Percentiles rank a stretch among this genome's conserved stretches.
Evolutionary conservation across 2,797 vertebrate species (phyloP).

Genomic region (Chaetophractus vellerosus): DNA sequence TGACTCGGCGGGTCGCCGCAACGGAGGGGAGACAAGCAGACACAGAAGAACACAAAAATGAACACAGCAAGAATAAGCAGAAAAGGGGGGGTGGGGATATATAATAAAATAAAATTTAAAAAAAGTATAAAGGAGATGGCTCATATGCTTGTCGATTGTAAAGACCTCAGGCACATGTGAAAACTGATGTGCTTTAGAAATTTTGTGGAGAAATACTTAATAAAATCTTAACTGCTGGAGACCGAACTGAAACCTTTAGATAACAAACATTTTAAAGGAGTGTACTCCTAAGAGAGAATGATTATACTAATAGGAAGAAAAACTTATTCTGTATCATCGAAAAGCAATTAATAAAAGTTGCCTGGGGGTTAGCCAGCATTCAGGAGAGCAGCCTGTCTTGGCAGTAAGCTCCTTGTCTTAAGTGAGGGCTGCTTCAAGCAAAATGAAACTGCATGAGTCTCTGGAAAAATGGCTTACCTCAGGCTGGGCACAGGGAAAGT

Average conservation of each 20-base stretch:
- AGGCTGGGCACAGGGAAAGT: background rate
- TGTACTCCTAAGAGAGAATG: background rate
- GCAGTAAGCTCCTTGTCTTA: background rate
- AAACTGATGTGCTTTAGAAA: background rate
- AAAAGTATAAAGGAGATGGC: background rate
- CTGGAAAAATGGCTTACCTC: background rate
- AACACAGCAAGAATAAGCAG: no score
- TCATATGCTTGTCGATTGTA: no score
- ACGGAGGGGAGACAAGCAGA: no score
- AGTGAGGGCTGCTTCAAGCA: background rate
- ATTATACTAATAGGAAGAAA: background rate
- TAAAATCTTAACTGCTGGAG: conserved; percentile 3
- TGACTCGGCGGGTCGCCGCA: no score
- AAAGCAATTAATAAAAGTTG: background rate
- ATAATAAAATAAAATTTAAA: no score
- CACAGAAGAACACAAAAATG: no score
- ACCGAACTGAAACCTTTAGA: background rate
- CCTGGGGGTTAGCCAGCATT: background rate
- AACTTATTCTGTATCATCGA: background rate
- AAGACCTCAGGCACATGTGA: background rate
- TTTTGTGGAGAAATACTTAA: background rate
- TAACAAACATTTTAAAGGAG: background rate
- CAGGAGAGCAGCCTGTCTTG: fast-evolving
- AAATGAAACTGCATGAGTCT: background rate
- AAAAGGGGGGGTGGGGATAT: no score